These are phyloP conservation scores for Oreonectes daqikongensis DNA, from an alignment of 2,797 vertebrate genomes.

Conservation along the genomic window DNA sequence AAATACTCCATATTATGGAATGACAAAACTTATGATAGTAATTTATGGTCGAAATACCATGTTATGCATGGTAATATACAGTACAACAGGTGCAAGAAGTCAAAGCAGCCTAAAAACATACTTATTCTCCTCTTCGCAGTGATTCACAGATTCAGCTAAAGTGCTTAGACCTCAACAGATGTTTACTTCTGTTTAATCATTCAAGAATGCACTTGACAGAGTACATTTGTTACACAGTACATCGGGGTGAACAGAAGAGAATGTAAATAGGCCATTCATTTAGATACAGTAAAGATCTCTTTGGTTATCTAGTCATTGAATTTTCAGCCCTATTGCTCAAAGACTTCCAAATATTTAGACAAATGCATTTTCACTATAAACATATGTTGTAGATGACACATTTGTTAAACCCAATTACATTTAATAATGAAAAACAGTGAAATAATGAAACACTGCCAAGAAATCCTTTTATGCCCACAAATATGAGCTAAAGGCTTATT, in stretches of 20 bases:
- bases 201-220: slow-evolving; percentile 14
- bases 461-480: slow-evolving; percentile 63
- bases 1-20: background rate
- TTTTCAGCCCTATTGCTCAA: slow-evolving; percentile 59
- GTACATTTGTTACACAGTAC: slow-evolving; percentile 27
- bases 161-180: slow-evolving; percentile 30
- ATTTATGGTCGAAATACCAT: slow-evolving; percentile 16
- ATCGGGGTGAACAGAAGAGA: slow-evolving; percentile 7
- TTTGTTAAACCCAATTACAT: slow-evolving; percentile 71
- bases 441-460: slow-evolving; percentile 57
- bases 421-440: slow-evolving; percentile 52
- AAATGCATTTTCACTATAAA: slow-evolving; percentile 68
- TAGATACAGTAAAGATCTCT: slow-evolving; percentile 7
- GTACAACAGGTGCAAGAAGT: slow-evolving; percentile 21
- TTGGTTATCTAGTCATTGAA: slow-evolving; percentile 34
- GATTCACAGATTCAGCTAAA: slow-evolving; percentile 1
- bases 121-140: slow-evolving; percentile 18
- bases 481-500: slow-evolving; percentile 62
- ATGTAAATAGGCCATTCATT: slow-evolving; percentile 30
- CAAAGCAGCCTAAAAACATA: slow-evolving; percentile 37
- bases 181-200: slow-evolving; percentile 42
- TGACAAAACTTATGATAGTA: background rate
- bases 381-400: slow-evolving; percentile 65
- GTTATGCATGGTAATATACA: slow-evolving; percentile 43
- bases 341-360: slow-evolving; percentile 69